phyloP scores from a whole-genome alignment of 2,888 invertebrate species.

The Tubulanus polymorphus region DNA sequence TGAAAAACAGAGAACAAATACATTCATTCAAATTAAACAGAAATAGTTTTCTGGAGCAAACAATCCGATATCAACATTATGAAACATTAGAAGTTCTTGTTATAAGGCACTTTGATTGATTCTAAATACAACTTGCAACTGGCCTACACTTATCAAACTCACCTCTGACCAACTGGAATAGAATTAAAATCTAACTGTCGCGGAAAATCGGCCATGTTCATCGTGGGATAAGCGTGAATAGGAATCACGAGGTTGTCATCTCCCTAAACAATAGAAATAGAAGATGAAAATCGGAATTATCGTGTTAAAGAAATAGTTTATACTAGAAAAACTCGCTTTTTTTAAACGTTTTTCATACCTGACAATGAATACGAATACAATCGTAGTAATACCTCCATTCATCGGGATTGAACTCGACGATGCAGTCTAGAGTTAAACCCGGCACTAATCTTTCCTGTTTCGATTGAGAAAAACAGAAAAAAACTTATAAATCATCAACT shows the following conservation, averaged over 20 bases:
- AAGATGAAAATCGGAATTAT: too few relatives aligned
- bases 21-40: neutral
- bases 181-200: conserved; percentile 41
- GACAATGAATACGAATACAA: conserved; percentile 48
- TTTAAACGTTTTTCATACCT: conserved; percentile 31
- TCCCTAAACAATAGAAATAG: conserved; percentile 30
- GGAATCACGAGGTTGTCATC: conserved; percentile 52
- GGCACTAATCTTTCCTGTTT: conserved; percentile 46
- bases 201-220: conserved; percentile 48
- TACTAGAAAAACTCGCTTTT: neutral
- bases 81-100: neutral
- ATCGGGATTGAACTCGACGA: conserved; percentile 48
- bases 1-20: conserved; percentile 15
- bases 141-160: too few relatives aligned
- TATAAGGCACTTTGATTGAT: too few relatives aligned
- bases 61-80: neutral
- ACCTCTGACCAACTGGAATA: conserved; percentile 47
- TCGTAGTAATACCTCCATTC: conserved; percentile 54
- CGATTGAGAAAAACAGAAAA: too few relatives aligned
- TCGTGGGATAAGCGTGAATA: conserved; percentile 52
- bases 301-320: neutral
- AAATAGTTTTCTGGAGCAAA: neutral
- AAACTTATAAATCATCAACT: too few relatives aligned
- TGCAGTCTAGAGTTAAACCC: conserved; percentile 47
- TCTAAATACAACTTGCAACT: too few relatives aligned